Base-by-base conservation (phyloP, 2,888 invertebrate genomes). In the Petrolisthes manimaculis region DNA sequence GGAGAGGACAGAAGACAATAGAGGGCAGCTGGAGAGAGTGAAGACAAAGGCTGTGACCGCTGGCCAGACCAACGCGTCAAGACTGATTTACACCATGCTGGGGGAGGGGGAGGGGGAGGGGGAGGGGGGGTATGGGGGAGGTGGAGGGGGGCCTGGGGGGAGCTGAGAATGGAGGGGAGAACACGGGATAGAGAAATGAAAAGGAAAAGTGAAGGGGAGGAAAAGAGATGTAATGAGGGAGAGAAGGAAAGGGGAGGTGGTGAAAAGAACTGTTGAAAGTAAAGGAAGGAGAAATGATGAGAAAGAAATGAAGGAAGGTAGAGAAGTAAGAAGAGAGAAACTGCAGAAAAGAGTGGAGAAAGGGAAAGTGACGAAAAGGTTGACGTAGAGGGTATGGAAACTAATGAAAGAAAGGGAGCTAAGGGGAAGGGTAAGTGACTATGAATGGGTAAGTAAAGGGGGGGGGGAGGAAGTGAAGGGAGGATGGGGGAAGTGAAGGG, bases 1-100 rank as follows among this genome's bases (percentile, higher is more conserved):
- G 8, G 53, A 24, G 78, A 54, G 37, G 37, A 37, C 37, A 2
- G 37, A 37, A 78, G 54, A 78, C 78, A 78, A 78, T 24, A 78
- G 78, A n/a, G 54, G 78, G 53, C 53, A 53, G 54, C 78, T 78
- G 78, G 78, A 78, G 54, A 78, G 53, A 78, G 54, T 78, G 54
- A 54, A 67, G 67, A 18, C 18, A 53, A 14, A 54, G 6, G 53
- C n/a, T 54, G n/a, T 78, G 53, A 54, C n/a, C 54, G 5, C 51
- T 37, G 24, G 75, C 54, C 78, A n/a, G 51, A 67, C 54, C 18
- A n/a, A 51, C 37, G 37, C 78, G 78, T 54, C 78, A 78, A 54
- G 78, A 54, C 54, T 51, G 78, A 37, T 37, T 37, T 37, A 51
- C 54, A 24, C 55, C 80, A 5, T 5, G 55, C 9, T 4, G 24